Evolutionary conservation across 2,888 invertebrate genomes (phyloP), one percentile per base, ranked within the genome.

Genomic region (Drosophila mercatorum): DNA sequence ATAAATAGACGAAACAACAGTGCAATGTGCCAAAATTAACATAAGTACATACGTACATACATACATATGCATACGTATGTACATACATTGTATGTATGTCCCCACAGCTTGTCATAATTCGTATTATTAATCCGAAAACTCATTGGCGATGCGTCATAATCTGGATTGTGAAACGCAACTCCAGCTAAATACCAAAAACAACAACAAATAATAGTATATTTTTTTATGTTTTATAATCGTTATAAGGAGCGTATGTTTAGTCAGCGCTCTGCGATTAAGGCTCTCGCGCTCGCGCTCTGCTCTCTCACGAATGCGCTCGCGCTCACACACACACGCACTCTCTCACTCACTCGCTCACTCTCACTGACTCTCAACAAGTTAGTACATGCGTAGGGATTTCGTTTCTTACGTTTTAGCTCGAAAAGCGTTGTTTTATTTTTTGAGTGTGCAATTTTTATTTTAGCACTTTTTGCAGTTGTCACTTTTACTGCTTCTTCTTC

Each of bases 1-100:
- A 89, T 74, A 80, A 89, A 82, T 89, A 84, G 80, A 72, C 36
- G 63, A 71, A 68, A 59, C 53, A 57, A 73, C 85, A 71, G 77
- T 84, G 88, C 89, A 87, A 82, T 85, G 83, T 89, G 83, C 89
- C 83, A 84, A 82, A 78, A 68, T 59, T 64, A 66, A 73, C 43
- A 51, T 44, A 22, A 36, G 38, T 53, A 53, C 53, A 38, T 53
- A 53, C 53, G 34, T 17, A 12, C 40, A 14, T 26, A 43, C 40
- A n/a, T 3, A 31, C 14, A n/a, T 28, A 28, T 44, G 1, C 4
- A 46, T 36, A 26, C 26, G 22, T 44, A 44, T 22, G 5, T 12
- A 26, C 6, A 36, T n/a, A 43, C 49, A 58, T 46, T 59, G 59
- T 66, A 68, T 47, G 11, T 47, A 68, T 47, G 11, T 47, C 22